Conservation (phyloP, 2,113 vertebrate genomes). For the Phocoena phocoena region DNA sequence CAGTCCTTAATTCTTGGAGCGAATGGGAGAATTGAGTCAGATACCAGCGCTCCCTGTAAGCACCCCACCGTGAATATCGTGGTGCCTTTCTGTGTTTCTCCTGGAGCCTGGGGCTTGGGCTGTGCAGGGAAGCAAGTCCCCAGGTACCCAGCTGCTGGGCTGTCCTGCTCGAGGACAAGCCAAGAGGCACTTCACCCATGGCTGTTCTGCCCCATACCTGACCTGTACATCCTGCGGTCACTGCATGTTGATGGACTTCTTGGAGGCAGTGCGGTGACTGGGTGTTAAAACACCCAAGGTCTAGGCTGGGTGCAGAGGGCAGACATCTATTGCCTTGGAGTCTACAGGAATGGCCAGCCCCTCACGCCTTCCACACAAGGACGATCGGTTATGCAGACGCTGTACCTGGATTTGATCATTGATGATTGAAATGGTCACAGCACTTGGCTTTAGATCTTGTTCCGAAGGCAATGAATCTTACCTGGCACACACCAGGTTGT, state of each 20-base stretch:
- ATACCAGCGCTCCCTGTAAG: fast-evolving
- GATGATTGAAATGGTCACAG: not conserved
- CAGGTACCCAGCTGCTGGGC: not conserved
- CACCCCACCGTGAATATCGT: not conserved
- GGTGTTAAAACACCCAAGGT: not conserved
- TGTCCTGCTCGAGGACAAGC: not conserved
- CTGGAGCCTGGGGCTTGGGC: not conserved
- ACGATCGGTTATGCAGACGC: fast-evolving
- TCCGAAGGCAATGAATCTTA: not conserved
- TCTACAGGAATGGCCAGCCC: not conserved
- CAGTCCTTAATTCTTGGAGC: not conserved
- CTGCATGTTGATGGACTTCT: not conserved
- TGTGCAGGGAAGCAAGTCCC: not conserved
- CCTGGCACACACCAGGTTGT: not conserved
- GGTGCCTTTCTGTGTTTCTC: not conserved
- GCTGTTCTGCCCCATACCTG: not conserved
- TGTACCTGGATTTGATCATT: not conserved
- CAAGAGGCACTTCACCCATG: fast-evolving
- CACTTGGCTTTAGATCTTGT: not conserved
- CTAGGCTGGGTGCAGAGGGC: not conserved
- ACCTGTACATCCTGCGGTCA: not conserved
- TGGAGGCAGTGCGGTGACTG: not conserved
- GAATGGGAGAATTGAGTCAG: not conserved
- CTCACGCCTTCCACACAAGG: not conserved
- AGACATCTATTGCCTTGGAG: not conserved